Conservation (phyloP, 2,888 invertebrate genomes). For the Athalia rosae region DNA sequence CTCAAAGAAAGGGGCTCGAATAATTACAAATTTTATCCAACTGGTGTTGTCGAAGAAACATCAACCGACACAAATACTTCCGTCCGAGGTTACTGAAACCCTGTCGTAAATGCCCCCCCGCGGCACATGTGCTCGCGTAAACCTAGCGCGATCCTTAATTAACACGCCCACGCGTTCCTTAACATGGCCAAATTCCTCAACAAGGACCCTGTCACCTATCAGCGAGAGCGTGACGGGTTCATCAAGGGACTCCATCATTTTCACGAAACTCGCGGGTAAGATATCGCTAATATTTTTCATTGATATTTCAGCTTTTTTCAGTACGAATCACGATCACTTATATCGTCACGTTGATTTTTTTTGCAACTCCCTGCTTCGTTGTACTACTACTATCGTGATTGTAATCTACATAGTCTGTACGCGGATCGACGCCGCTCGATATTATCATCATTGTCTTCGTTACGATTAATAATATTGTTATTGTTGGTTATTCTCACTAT, state of each 20-base stretch:
- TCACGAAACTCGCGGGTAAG: constrained; percentile 94
- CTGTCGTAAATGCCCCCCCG: constrained; percentile 45
- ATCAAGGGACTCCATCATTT: constrained; percentile 91
- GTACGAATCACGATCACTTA: too few relatives aligned
- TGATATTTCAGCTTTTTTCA: neutral
- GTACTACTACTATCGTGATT: neutral
- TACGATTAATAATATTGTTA: neutral
- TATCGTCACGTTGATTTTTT: too few relatives aligned
- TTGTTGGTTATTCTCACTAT: neutral
- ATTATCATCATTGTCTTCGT: constrained; percentile 1
- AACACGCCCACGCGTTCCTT: constrained; percentile 52
- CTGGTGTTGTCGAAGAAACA: neutral
- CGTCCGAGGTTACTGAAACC: constrained; percentile 34
- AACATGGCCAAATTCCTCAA: constrained; percentile 80
- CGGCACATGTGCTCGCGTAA: constrained; percentile 54
- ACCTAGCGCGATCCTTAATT: constrained; percentile 57
- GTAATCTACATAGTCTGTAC: neutral
- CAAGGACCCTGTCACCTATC: constrained; percentile 84
- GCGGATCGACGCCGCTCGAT: constrained; percentile 20
- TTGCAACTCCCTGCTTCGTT: neutral
- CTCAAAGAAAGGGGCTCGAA: too few relatives aligned
- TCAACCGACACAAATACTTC: neutral
- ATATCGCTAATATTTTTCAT: constrained; percentile 53
- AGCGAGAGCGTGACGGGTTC: constrained; percentile 87
- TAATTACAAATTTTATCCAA: too few relatives aligned